Conservation (phyloP, 2,113 vertebrate species). For the Carassius auratus region DNA sequence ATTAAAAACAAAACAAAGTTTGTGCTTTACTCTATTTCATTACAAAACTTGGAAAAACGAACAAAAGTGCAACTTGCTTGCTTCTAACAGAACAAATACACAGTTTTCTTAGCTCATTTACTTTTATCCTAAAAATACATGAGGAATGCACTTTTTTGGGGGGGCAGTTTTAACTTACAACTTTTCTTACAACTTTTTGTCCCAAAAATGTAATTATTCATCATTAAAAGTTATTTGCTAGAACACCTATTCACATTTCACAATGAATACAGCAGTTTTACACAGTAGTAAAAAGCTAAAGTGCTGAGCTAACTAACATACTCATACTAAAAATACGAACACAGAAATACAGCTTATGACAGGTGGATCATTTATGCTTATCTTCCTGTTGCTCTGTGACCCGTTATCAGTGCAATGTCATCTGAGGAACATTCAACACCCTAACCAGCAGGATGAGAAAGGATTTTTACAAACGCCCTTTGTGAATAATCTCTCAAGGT, state of each 20-base stretch:
- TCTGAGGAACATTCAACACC: constrained; percentile 1
- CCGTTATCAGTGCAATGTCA: neutral
- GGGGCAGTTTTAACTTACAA: neutral
- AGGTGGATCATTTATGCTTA: constrained; percentile 51
- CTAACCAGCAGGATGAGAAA: constrained; percentile 52
- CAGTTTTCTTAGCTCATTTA: neutral
- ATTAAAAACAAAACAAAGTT: neutral
- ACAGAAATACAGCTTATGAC: constrained; percentile 39
- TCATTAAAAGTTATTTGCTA: neutral
- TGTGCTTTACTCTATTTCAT: neutral
- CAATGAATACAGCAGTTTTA: constrained; percentile 2
- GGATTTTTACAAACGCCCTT: constrained; percentile 25
- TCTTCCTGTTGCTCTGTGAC: neutral
- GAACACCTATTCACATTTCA: neutral
- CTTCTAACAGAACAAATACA: neutral
- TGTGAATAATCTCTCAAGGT: no score
- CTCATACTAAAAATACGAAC: constrained; percentile 20
- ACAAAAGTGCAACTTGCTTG: constrained; percentile 62
- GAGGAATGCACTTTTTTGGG: neutral
- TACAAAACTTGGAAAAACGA: constrained; percentile 2
- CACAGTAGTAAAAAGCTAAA: constrained; percentile 59
- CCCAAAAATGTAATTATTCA: neutral
- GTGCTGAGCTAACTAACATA: constrained; percentile 62
- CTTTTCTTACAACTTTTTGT: neutral
- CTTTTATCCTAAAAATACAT: neutral